Evolutionary conservation across 2,113 vertebrate genomes (phyloP).

Genomic region (Rousettus leschenaultii): DNA sequence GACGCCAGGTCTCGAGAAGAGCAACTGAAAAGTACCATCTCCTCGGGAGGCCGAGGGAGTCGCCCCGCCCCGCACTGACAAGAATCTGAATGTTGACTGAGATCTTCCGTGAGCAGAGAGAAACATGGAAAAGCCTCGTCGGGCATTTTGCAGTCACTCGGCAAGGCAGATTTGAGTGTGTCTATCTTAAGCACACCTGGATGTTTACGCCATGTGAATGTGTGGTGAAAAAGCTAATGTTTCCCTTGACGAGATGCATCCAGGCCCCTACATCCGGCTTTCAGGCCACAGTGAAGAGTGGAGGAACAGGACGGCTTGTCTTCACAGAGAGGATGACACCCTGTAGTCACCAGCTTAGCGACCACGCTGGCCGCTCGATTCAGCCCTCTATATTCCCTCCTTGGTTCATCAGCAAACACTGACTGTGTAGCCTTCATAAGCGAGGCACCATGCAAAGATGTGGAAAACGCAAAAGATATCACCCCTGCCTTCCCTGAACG

Average conservation of each 20-base stretch:
- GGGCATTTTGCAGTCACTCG: not conserved
- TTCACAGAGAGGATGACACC: not conserved
- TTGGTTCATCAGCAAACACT: not conserved
- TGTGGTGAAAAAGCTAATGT: constrained; percentile 15
- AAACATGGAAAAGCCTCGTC: constrained; percentile 27
- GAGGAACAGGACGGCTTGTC: not conserved
- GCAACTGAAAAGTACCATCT: not conserved
- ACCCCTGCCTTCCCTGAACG: not conserved
- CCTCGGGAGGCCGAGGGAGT: not conserved
- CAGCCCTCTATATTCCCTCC: not conserved
- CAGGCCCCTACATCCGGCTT: not conserved
- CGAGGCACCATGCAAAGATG: not conserved
- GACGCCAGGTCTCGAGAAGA: not conserved
- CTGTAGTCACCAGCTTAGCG: not conserved
- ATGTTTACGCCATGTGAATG: constrained; percentile 48
- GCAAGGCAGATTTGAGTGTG: not conserved
- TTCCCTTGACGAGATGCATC: not conserved
- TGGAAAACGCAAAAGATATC: not conserved
- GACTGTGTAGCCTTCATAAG: not conserved
- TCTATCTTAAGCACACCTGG: constrained; percentile 57
- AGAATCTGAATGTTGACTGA: constrained; percentile 32
- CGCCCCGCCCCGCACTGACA: not conserved
- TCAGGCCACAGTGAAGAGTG: not conserved
- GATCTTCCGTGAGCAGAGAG: constrained; percentile 37
- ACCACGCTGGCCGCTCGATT: not conserved